phyloP scores from a whole-genome alignment of 2,797 vertebrate genomes.

The Hozukius guyotensis region DNA sequence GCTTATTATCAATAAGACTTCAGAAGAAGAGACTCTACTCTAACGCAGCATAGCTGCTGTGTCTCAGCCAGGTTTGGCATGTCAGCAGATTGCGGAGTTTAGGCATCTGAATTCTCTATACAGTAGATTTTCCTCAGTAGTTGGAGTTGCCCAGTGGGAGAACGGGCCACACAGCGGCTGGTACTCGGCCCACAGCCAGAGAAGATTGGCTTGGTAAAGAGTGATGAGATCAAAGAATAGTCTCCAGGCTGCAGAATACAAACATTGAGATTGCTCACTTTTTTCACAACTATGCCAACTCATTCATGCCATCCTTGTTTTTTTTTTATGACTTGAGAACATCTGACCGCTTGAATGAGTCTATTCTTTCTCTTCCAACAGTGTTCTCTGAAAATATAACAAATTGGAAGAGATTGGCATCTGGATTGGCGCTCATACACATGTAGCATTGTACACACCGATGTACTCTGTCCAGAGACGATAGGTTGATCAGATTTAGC shows the following conservation, averaged over 20 bases:
- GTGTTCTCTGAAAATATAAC: constrained; percentile 13
- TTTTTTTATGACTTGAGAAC: constrained; percentile 13
- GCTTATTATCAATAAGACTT: neutral
- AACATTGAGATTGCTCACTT: constrained; percentile 8
- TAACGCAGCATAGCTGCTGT: neutral
- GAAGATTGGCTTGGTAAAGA: neutral
- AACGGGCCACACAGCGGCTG: neutral
- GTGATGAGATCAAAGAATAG: constrained; percentile 5
- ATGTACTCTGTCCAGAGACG: neutral
- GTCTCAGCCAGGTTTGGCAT: neutral
- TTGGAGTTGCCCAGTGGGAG: neutral
- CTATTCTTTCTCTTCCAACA: constrained; percentile 15
- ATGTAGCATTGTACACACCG: constrained; percentile 1
- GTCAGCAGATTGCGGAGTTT: neutral
- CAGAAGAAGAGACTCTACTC: neutral
- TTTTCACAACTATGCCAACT: neutral
- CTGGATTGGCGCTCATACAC: constrained; percentile 12
- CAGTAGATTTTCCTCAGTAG: neutral
- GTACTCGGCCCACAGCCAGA: neutral
- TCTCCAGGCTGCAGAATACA: neutral
- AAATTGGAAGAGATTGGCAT: neutral
- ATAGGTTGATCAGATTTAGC: constrained; percentile 41
- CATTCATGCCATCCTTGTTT: neutral
- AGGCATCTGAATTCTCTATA: neutral
- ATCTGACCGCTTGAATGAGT: constrained; percentile 31